Evolutionary conservation across 2,888 invertebrate species (phyloP).

Genomic region (Coelopa pilipes): DNA sequence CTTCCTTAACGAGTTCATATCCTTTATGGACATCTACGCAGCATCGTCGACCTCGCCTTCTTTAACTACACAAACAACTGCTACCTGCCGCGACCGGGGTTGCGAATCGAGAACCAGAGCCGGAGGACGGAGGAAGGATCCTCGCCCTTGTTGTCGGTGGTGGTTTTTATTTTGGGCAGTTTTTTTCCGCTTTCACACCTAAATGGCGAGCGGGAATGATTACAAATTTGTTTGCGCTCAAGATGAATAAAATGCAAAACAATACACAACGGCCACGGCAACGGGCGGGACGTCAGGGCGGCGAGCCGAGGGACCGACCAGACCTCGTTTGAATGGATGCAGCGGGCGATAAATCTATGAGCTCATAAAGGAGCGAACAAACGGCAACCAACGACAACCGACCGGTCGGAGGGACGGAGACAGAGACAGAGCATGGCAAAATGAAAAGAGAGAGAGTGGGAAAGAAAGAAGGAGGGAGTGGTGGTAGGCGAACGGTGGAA

Average conservation of each 20-base stretch:
- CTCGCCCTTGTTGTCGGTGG: not conserved
- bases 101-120: not conserved
- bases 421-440: not conserved
- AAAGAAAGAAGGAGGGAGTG: not conserved
- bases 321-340: not conserved
- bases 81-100: not conserved
- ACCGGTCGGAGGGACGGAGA: not conserved
- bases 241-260: not conserved
- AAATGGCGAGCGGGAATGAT: constrained; percentile 18
- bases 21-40: too few species aligned
- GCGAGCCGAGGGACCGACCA: not conserved
- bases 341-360: constrained; percentile 13
- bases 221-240: constrained; percentile 27
- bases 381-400: not conserved
- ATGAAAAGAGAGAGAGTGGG: not conserved
- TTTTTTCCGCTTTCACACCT: constrained; percentile 28
- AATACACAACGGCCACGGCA: too few species aligned
- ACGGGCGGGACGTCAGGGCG: not conserved
- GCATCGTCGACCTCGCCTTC: too few species aligned
- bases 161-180: not conserved
- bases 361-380: constrained; percentile 21
- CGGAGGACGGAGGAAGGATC: not conserved
- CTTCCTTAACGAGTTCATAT: too few species aligned
- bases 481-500: not conserved
- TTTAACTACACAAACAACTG: too few species aligned